These are phyloP conservation scores for Colossoma macropomum DNA, from an alignment of 2,113 vertebrate species.

Conservation along the genomic window DNA sequence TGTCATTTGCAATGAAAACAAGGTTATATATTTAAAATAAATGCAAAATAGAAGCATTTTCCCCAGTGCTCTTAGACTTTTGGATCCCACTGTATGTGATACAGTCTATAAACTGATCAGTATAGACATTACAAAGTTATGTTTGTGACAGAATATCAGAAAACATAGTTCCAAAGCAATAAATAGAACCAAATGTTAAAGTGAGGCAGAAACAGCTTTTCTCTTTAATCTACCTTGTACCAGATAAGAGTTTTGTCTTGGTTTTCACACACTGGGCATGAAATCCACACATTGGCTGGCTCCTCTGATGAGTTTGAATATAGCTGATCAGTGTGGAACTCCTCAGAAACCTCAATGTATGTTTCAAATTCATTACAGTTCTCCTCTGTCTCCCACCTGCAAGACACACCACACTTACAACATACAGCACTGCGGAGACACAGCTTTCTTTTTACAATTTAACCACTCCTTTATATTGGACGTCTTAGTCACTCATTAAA, in stretches of 20 bases:
- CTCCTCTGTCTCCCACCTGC: background rate
- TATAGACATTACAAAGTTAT: too few species aligned
- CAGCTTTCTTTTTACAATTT: too few species aligned
- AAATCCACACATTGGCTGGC: accelerated
- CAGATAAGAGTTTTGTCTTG: background rate
- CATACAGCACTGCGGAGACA: background rate
- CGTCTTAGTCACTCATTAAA: too few species aligned
- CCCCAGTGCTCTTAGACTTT: too few species aligned
- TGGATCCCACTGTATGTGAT: too few species aligned
- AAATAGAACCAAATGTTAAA: background rate
- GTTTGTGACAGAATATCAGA: too few species aligned
- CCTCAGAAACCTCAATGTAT: constrained; percentile 28
- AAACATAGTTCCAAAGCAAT: too few species aligned
- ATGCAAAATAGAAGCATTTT: too few species aligned
- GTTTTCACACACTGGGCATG: background rate
- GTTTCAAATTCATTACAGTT: constrained; percentile 12
- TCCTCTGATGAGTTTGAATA: accelerated
- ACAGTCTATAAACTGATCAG: too few species aligned
- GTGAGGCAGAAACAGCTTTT: background rate
- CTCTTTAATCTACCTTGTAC: constrained; percentile 36
- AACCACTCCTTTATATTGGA: too few species aligned
- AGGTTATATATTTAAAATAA: too few species aligned
- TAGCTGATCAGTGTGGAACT: constrained; percentile 18
- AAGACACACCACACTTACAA: background rate
- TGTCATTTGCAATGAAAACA: too few species aligned